Base-by-base conservation (phyloP, 2,888 invertebrate species). In the Drosophila acutilabella region DNA sequence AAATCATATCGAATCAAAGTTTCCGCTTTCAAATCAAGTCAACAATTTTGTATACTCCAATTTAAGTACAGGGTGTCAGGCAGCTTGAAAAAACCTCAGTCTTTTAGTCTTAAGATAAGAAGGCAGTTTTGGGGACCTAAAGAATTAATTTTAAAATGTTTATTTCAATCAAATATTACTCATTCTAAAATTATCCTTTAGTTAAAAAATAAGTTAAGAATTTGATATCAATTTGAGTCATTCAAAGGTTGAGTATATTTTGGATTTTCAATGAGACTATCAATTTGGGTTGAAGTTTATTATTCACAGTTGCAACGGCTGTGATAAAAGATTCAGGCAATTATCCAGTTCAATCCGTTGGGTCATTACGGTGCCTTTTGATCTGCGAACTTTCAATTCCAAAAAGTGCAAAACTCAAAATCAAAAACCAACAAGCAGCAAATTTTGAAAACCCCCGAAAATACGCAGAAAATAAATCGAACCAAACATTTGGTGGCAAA, bases 281-380 rank as follows among this genome's bases (percentile, higher is more conserved):
- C 23, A 23, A 23, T 23, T 23, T 23, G 23, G 6, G 23, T 23
- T 23, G 5, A 30, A 58, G 67, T 8, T 33, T 41, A 60, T 56
- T 23, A 70, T 70, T 54, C 6, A 33, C 6, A 16, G 11, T 16
- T 54, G 61, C 60, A 41, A 33, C 42, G 64, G 64, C 58, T 67
- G 52, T 71, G 50, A 83, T 83, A 74, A 87, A 81, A 81, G 72
- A 78, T 87, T 52, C 75, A 81, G 71, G 81, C 78, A 87, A 87
- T 81, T 81, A 80, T 71, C 56, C 56, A 42, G 13, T 36, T 26
- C 30, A 30, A 53, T 14, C 42, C 33, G 4, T 20, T 42, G n/a
- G 20, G 33, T 11, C 44, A 42, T 64, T 47, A 14, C 23, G 13
- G 48, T 60, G 57, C 23, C 20, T 48, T 42, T 10, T 23, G 18